Percentiles rank a stretch among this genome's conserved stretches.
Conservation (phyloP, 1,140 invertebrate species). For the Teleopsis dalmanni region DNA sequence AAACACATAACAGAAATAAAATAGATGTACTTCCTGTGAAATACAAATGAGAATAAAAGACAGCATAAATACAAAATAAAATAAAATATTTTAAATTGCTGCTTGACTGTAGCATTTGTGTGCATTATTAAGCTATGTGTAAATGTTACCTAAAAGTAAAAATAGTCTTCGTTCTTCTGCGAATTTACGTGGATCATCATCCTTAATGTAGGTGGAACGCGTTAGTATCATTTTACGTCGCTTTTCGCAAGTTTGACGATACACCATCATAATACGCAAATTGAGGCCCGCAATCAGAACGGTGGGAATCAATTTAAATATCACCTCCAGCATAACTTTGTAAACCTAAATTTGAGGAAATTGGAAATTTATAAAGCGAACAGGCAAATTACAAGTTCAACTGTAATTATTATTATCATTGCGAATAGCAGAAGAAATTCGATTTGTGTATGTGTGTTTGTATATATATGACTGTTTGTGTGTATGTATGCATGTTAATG, state of each 20-base stretch:
- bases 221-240: conserved; percentile 56
- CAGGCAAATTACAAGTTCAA: not conserved
- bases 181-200: conserved; percentile 58
- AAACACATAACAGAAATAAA: conserved; percentile 65
- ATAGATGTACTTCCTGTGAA: conserved; percentile 55
- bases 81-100: not conserved
- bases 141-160: conserved; percentile 51
- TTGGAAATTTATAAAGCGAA: not conserved
- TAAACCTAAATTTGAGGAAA: conserved; percentile 45
- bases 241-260: conserved; percentile 57
- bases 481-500: too few relatives aligned
- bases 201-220: conserved; percentile 44
- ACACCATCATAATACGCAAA: conserved; percentile 62
- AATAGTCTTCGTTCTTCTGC: conserved; percentile 64
- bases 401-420: not conserved
- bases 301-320: conserved; percentile 62
- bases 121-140: not conserved
- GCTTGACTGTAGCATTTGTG: not conserved
- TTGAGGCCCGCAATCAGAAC: conserved; percentile 61
- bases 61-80: not conserved
- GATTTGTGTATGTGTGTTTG: not conserved
- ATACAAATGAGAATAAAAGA: not conserved
- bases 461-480: too few relatives aligned
- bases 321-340: conserved; percentile 56
- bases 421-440: not conserved